Conservation (phyloP, 1,140 invertebrate genomes). For the Caenorhabditis brenneri region DNA sequence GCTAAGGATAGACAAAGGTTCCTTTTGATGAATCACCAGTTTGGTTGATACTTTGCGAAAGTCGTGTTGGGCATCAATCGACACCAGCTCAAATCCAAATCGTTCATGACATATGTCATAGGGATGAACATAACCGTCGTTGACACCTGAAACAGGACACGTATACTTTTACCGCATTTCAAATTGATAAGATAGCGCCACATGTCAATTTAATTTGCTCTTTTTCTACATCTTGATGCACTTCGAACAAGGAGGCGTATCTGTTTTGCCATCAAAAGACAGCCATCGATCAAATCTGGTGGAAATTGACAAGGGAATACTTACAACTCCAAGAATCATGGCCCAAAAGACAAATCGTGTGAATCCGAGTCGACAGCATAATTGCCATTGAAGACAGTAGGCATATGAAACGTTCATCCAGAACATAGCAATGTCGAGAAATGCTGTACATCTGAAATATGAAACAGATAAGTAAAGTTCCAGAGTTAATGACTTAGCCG, state of each 20-base stretch:
- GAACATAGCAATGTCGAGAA: constrained; percentile 56
- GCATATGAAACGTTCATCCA: constrained; percentile 55
- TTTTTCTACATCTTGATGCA: not conserved
- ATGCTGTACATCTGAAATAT: constrained; percentile 46
- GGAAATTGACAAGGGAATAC: too few relatives aligned
- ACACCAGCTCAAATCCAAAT: constrained; percentile 57
- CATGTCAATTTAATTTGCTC: not conserved
- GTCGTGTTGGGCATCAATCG: constrained; percentile 56
- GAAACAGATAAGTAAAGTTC: too few relatives aligned
- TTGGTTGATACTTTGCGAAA: constrained; percentile 49
- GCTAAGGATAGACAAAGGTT: not conserved
- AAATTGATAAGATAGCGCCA: not conserved
- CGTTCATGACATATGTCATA: constrained; percentile 54
- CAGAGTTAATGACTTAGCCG: too few relatives aligned
- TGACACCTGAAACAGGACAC: constrained; percentile 43
- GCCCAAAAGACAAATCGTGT: constrained; percentile 49
- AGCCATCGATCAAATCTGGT: not conserved
- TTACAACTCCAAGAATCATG: constrained; percentile 26
- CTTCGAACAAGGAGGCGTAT: not conserved
- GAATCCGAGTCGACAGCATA: constrained; percentile 55
- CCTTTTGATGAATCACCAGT: constrained; percentile 29
- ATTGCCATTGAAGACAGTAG: constrained; percentile 56
- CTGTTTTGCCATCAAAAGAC: not conserved
- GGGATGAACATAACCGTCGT: constrained; percentile 51
- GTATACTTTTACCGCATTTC: not conserved